Evolutionary conservation across 2,888 invertebrate genomes (phyloP).

Genomic region (Lumbricus terrestris): DNA sequence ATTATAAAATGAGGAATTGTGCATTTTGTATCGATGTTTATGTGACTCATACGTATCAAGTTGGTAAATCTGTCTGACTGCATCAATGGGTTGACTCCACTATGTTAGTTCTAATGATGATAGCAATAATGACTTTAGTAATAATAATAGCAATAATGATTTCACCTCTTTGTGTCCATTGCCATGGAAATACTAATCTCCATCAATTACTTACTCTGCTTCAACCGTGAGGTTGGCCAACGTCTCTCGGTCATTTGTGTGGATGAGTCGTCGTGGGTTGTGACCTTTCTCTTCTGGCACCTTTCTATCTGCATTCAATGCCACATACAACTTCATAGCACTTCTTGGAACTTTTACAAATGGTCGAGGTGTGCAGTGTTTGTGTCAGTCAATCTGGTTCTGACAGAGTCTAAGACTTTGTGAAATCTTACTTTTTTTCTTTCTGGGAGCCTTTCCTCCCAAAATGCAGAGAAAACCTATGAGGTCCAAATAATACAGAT

Average conservation of each 20-base stretch:
- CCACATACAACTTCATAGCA: neutral
- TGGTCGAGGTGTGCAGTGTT: neutral
- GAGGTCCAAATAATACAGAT: neutral
- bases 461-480: neutral
- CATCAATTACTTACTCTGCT: too few relatives aligned
- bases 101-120: too few relatives aligned
- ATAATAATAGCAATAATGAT: too few relatives aligned
- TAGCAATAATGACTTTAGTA: too few relatives aligned
- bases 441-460: neutral
- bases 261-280: too few relatives aligned
- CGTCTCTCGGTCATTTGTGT: too few relatives aligned
- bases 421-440: neutral
- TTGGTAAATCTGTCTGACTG: neutral
- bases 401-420: neutral
- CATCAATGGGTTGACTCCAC: too few relatives aligned
- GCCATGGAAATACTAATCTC: too few relatives aligned
- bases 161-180: too few relatives aligned
- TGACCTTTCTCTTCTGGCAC: too few relatives aligned
- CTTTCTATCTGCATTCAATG: too few relatives aligned
- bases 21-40: neutral
- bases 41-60: neutral
- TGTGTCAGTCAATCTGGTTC: neutral
- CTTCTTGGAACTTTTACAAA: neutral
- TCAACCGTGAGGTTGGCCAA: too few relatives aligned
- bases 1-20: neutral